Base-by-base conservation (phyloP, 2,797 vertebrate species). In the Myotis planiceps region DNA sequence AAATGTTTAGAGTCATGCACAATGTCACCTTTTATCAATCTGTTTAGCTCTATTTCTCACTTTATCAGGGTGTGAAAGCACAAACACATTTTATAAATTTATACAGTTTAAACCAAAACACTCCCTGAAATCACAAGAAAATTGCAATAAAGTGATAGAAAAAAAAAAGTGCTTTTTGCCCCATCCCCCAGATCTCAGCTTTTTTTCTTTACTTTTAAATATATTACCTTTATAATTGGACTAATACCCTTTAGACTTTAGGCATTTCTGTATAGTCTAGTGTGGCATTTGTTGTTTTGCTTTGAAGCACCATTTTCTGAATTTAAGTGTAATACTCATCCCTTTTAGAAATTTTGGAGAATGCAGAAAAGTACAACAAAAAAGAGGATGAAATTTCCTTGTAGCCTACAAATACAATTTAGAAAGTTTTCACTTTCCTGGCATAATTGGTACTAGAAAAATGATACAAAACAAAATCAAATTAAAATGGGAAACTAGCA, bases 341-440 rank as follows among this genome's bases (percentile, higher is more conserved):
- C 25, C 51, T 71, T 68, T 21, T 25, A 76, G 63, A 93, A 86
- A 91, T 14, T 83, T 65, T 82, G 37, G 23, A 47, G 25, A 78
- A 74, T 79, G n/a, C 0, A 51, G 29, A 53, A 87, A 84, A 80
- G 0, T 66, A 27, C 5, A 27, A 66, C 25, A 68, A 34, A 4
- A 39, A 32, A 60, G 19, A 0, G 6, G 10, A 45, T 86, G 5
- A 78, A 78, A 68, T 14, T 82, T 92, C 12, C 47, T 91, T 76
- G 19, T 14, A 69, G 27, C 12, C 19, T 86, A 81, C 91, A 49
- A 74, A 37, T 95, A 74, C 5, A 68, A 65, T 79, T 85, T 58
- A 29, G 16, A 65, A 96, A 92, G 13, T 72, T 96, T 34, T 94
- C n/a, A 75, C 94, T 78, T 88, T 75, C 34, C 55, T 90, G 32